These are phyloP conservation scores for Lucifuga dentata DNA, from an alignment of 2,113 vertebrate genomes.

Conservation along the genomic window DNA sequence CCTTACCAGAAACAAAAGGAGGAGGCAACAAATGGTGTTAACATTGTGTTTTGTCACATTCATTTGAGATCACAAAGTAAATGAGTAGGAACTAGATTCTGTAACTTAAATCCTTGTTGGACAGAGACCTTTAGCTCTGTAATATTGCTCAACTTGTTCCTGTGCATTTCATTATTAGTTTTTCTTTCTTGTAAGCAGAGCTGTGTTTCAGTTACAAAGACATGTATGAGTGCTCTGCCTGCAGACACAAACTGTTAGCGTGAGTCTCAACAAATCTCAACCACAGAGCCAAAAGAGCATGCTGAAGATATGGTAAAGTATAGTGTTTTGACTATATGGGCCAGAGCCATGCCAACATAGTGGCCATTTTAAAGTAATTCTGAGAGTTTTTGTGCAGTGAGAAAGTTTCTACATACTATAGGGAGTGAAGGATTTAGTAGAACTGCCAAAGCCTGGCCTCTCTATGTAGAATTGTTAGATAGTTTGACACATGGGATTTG, in stretches of 20 bases:
- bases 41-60: neutral
- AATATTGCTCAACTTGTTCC: neutral
- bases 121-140: too few species aligned
- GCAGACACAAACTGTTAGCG: slow-evolving; percentile 48
- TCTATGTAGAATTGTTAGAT: slow-evolving; percentile 35
- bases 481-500: slow-evolving; percentile 16
- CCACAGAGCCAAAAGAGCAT: slow-evolving; percentile 58
- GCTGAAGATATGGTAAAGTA: slow-evolving; percentile 48
- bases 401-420: slow-evolving; percentile 52
- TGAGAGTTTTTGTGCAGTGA: slow-evolving; percentile 46
- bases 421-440: slow-evolving; percentile 33
- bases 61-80: neutral
- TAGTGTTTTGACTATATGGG: slow-evolving; percentile 31
- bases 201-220: slow-evolving; percentile 38
- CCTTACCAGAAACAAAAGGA: slow-evolving; percentile 21
- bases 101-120: neutral
- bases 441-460: slow-evolving; percentile 44
- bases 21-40: slow-evolving; percentile 1
- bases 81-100: neutral
- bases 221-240: slow-evolving; percentile 36
- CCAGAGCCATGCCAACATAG: slow-evolving; percentile 49
- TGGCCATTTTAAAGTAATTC: slow-evolving; percentile 39
- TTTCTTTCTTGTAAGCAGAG: slow-evolving; percentile 20
- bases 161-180: neutral
- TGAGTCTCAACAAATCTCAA: slow-evolving; percentile 39